Base-by-base conservation (phyloP, 2,113 vertebrate genomes). In the Ceyx melanurus region DNA sequence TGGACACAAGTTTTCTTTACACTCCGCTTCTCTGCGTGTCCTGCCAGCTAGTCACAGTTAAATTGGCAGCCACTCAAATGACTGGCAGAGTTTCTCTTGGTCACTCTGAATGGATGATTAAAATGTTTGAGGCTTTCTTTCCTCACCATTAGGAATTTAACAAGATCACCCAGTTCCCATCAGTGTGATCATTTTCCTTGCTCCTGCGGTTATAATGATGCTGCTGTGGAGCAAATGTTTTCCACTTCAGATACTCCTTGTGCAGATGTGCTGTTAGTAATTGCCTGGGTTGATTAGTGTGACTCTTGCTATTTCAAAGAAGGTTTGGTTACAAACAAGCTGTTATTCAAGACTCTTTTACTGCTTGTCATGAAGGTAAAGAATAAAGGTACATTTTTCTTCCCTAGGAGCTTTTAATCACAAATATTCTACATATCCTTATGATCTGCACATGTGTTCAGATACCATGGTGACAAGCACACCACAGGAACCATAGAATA, bases 401-500 rank as follows among this genome's bases (percentile, higher is more conserved):
- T 93, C 77, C 79, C 82, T 74, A 56, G 82, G 87, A 89, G 87
- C 85, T 86, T 93, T 93, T 96, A 92, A 94, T 93, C 91, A 83
- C 87, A 82, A 83, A 89, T 89, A 89, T 83, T 92, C 84, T 77
- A 48, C 73, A 56, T 92, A 78, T 72, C 82, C 82, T 72, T 93
- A 64, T 88, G 89, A 88, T 93, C 91, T 6, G 16, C 62, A 93
- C 73, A 67, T 73, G 86, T 6, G 8, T 91, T 95, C 86, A 75
- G 92, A 78, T 95, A 86, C 96, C 96, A 95, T 96, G 92, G 93
- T 90, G 90, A 96, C 88, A 86, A 93, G 88, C 61, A 82, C 77
- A 43, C 90, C 92, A 78, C 94, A 78, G 87, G 93, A 93, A 48
- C 88, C 50, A 40, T 43, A 80, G 76, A 92, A 92, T 90, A 95